phyloP scores from a whole-genome alignment of 2,113 vertebrate genomes.

The Apeltes quadracus region DNA sequence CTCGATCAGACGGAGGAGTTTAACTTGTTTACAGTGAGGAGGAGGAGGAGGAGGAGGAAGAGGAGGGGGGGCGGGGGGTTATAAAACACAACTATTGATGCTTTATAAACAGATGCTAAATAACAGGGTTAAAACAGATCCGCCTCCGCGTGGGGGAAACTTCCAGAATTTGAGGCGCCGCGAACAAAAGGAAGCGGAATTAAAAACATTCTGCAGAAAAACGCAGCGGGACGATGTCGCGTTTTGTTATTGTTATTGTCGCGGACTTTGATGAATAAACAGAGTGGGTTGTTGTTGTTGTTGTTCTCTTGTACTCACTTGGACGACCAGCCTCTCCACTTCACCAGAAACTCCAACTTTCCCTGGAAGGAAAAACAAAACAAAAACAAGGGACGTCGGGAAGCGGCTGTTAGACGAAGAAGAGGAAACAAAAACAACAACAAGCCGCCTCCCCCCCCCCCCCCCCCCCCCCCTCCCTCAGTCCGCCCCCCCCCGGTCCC shows the following conservation, averaged over 20 bases:
- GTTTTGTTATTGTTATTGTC: rapidly evolving
- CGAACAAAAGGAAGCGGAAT: conserved; percentile 55
- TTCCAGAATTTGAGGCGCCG: conserved; percentile 3
- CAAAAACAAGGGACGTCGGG: conserved; percentile 11
- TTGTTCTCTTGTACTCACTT: conserved; percentile 88
- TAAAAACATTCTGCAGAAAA: background rate
- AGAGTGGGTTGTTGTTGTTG: conserved; percentile 52
- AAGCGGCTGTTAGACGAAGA: background rate
- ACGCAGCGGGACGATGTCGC: background rate
- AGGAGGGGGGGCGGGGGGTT: no score
- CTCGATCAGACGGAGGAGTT: conserved; percentile 4
- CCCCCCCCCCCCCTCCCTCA: no score
- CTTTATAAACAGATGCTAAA: rapidly evolving
- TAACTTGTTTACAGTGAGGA: background rate
- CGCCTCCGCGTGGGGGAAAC: background rate
- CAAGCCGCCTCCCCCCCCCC: background rate
- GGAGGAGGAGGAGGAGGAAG: no score
- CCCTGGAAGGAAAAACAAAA: conserved; percentile 80
- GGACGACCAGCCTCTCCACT: conserved; percentile 98
- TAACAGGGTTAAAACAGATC: background rate
- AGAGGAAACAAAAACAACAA: background rate
- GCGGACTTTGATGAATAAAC: background rate
- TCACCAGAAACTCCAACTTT: conserved; percentile 96
- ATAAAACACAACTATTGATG: background rate
- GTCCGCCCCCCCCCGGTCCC: no score